phyloP scores from a whole-genome alignment of 2,888 invertebrate genomes.

The Tenodera sinensis region DNA sequence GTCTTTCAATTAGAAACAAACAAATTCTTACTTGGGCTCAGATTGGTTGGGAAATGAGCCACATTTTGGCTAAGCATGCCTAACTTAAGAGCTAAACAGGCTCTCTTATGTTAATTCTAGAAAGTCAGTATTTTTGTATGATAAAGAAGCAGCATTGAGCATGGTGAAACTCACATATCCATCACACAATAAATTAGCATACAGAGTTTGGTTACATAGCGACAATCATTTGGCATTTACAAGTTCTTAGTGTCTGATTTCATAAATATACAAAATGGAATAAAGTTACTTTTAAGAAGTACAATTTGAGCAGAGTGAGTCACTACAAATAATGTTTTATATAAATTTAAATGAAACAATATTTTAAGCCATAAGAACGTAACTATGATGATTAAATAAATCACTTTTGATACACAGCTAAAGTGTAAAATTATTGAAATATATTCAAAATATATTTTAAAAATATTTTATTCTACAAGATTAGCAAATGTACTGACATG shows the following conservation, averaged over 20 bases:
- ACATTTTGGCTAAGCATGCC: neutral
- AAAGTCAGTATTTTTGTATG: neutral
- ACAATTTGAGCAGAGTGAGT: neutral
- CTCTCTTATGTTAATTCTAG: neutral
- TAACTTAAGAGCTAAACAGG: neutral
- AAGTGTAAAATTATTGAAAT: neutral
- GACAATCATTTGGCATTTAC: neutral
- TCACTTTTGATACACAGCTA: neutral
- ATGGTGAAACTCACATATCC: neutral
- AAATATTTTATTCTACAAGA: neutral
- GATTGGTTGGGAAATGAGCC: neutral
- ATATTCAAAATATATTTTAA: neutral
- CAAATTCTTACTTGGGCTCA: neutral
- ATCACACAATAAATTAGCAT: neutral
- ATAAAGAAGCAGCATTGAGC: constrained; percentile 3
- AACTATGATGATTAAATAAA: neutral
- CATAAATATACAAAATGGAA: neutral
- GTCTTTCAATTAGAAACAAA: neutral
- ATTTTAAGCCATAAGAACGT: neutral
- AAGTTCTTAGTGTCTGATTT: neutral
- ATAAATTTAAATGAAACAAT: neutral
- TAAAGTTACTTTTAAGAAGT: neutral
- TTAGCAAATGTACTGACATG: neutral
- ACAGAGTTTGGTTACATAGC: neutral
- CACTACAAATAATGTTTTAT: neutral